These are phyloP conservation scores for Thalassophryne amazonica DNA, from an alignment of 2,797 vertebrate species.

Conservation along the genomic window DNA sequence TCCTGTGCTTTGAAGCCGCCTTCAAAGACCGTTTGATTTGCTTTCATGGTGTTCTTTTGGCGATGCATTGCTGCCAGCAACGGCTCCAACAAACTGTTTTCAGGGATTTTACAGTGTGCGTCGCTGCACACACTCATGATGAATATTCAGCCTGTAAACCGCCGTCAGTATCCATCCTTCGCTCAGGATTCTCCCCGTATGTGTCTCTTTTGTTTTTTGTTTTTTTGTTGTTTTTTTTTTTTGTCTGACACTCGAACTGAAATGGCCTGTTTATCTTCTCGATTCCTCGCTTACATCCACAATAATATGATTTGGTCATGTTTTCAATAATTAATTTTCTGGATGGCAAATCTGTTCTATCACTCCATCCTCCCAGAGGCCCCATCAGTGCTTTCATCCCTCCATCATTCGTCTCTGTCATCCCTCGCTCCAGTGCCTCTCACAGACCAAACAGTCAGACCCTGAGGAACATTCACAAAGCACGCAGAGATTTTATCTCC, in stretches of 20 bases:
- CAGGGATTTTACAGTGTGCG: slow-evolving; percentile 15
- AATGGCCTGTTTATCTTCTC: slow-evolving; percentile 54
- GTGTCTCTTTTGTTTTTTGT: too few relatives aligned
- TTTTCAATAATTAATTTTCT: slow-evolving; percentile 75
- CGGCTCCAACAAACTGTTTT: slow-evolving; percentile 33
- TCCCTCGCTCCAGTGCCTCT: slow-evolving; percentile 37
- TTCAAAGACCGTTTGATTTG: slow-evolving; percentile 59
- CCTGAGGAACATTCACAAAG: slow-evolving; percentile 37
- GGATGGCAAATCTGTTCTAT: slow-evolving; percentile 50
- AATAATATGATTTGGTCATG: slow-evolving; percentile 59
- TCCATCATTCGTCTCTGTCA: slow-evolving; percentile 55
- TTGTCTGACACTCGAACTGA: slow-evolving; percentile 43
- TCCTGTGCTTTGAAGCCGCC: slow-evolving; percentile 50
- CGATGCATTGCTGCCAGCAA: slow-evolving; percentile 40
- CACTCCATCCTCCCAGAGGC: slow-evolving; percentile 44
- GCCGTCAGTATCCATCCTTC: slow-evolving; percentile 36
- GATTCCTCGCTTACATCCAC: slow-evolving; percentile 54
- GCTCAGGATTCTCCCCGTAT: slow-evolving; percentile 17
- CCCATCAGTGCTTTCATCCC: slow-evolving; percentile 44
- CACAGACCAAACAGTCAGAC: slow-evolving; percentile 48
- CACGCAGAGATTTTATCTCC: slow-evolving; percentile 36
- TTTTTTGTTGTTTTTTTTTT: too few relatives aligned
- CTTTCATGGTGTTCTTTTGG: slow-evolving; percentile 41
- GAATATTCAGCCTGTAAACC: slow-evolving; percentile 47
- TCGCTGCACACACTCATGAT: too few relatives aligned